Base-by-base conservation (phyloP, 2,797 vertebrate genomes). In the Lutjanus campechanus region DNA sequence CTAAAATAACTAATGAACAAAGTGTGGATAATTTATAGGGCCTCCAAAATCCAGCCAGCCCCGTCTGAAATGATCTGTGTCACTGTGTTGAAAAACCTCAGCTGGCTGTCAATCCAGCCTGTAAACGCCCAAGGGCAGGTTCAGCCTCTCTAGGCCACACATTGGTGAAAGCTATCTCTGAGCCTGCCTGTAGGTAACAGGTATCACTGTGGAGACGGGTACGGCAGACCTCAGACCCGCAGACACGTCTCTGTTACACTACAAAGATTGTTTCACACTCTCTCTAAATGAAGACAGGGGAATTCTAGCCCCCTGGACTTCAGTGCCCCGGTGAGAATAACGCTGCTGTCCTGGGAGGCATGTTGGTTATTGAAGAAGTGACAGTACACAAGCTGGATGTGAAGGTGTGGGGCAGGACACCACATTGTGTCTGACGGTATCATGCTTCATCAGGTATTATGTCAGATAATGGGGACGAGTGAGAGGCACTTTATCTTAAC, bases 91-190 rank as follows among this genome's bases (percentile, higher is more conserved):
- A 76, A 79, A 72, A 73, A 46, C 67, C 54, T 11, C 64, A 72
- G 54, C 82, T 1, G 47, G 54, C 72, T 88, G 78, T 86, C 83
- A 87, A 46, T 72, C 64, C 73, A 40, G 64, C 44, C 50, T 59
- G 62, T 61, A 55, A 81, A 65, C 7, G 54, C 81, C 74, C 40
- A 1, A 19, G 40, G 66, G 61, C 59, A 41, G 71, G 66, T 54
- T 76, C 49, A 56, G 60, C 60, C 65, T 77, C 65, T 72, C 65
- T 19, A 68, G 83, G 82, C 71, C 56, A 62, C 76, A 73, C 29
- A 75, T 78, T 44, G 82, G 76, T 85, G 81, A 93, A 91, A 91
- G 84, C 78, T 79, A 82, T 88, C 88, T 81, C 53, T 81, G 75
- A 83, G 53, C 66, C 36, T 3, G 83, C 86, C 92, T 83, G 85